Conservation (phyloP, 2,888 invertebrate genomes). For the Acanthacorydalis orientalis region DNA sequence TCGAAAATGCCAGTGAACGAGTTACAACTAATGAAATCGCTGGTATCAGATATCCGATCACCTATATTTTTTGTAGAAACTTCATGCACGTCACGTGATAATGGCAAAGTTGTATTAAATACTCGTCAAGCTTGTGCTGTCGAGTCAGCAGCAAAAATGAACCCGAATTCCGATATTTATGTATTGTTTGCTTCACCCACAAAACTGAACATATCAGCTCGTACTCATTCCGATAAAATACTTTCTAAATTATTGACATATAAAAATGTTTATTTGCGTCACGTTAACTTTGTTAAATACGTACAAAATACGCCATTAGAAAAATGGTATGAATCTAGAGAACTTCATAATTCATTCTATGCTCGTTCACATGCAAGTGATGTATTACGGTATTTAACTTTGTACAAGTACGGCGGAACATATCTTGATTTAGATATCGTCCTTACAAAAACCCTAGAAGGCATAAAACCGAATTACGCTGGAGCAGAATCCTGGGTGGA, state of each 20-base stretch:
- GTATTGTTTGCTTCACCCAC: constrained; percentile 34
- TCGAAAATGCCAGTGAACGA: neutral
- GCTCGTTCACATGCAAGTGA: constrained; percentile 45
- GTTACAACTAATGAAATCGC: constrained; percentile 9
- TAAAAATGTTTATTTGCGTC: constrained; percentile 31
- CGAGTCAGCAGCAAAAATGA: constrained; percentile 46
- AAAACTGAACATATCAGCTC: constrained; percentile 16
- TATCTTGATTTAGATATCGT: constrained; percentile 62
- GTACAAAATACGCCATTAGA: constrained; percentile 38
- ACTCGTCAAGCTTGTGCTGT: constrained; percentile 48
- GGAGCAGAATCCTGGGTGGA: constrained; percentile 38
- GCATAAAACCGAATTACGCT: constrained; percentile 38
- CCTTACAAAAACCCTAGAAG: constrained; percentile 38
- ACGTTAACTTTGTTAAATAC: constrained; percentile 32
- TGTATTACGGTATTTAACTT: constrained; percentile 41
- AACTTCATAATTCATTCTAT: constrained; percentile 34
- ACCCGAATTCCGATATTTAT: constrained; percentile 37
- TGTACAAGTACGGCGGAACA: constrained; percentile 63
- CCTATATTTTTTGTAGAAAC: constrained; percentile 54
- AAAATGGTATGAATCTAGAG: constrained; percentile 29
- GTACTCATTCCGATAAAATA: constrained; percentile 17
- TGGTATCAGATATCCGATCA: constrained; percentile 18
- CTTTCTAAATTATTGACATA: constrained; percentile 25
- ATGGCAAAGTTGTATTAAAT: constrained; percentile 28
- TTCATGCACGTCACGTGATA: constrained; percentile 30